Evolutionary conservation across 2,797 vertebrate species (phyloP).

Genomic region (Sciaenops ocellatus): DNA sequence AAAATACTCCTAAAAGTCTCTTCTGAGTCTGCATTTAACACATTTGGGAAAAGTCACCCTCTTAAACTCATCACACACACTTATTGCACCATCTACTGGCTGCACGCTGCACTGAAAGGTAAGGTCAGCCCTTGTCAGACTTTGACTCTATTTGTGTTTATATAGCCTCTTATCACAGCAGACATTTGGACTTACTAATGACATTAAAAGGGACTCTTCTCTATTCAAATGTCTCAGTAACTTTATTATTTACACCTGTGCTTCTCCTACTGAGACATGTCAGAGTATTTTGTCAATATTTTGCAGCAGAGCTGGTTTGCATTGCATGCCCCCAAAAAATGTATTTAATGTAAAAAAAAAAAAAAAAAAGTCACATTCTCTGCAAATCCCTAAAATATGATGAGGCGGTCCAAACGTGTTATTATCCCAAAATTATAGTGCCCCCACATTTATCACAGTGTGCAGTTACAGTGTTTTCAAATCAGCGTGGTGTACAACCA

Average conservation of each 20-base stretch:
- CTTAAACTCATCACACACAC: slow-evolving; percentile 1
- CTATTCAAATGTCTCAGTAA: not conserved
- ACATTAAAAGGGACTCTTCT: not conserved
- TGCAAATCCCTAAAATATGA: not conserved
- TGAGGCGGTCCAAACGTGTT: not conserved
- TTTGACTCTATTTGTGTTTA: not conserved
- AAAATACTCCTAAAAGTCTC: not conserved
- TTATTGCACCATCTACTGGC: slow-evolving; percentile 74
- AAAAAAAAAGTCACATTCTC: too few species aligned
- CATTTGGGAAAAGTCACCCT: not conserved
- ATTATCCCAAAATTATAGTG: too few species aligned
- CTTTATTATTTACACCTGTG: not conserved
- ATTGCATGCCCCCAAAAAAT: not conserved
- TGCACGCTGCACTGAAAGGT: not conserved
- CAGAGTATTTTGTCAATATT: not conserved
- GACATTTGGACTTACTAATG: not conserved
- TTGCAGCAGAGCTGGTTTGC: not conserved
- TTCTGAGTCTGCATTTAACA: not conserved
- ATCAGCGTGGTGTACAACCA: not conserved
- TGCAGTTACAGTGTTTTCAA: not conserved
- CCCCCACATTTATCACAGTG: not conserved
- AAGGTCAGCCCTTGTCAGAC: not conserved
- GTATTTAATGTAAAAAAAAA: too few species aligned
- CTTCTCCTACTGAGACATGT: not conserved
- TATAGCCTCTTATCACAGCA: not conserved